Evolutionary conservation across 1,140 invertebrate genomes (phyloP).

Genomic region (Drosophila bocki): DNA sequence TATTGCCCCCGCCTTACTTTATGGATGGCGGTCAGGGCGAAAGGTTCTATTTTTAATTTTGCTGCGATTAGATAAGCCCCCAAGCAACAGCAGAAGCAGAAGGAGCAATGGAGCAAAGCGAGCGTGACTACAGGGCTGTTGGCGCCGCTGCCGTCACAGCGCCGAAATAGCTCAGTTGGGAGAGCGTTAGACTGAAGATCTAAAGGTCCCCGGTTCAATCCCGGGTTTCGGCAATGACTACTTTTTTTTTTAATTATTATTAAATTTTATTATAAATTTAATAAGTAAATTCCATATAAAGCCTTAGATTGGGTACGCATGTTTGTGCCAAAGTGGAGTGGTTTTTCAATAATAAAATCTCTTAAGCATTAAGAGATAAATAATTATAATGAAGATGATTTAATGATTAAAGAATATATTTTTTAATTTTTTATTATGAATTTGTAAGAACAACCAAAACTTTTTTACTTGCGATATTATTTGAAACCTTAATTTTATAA

Average conservation of each 20-base stretch:
- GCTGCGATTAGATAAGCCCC: slow-evolving; percentile 70
- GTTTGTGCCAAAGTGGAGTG: no score
- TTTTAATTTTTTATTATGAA: no score
- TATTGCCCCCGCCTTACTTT: slow-evolving; percentile 13
- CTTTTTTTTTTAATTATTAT: not conserved
- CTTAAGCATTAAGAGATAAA: no score
- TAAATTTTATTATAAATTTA: no score
- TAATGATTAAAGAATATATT: no score
- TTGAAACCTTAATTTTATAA: no score
- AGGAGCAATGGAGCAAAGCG: not conserved
- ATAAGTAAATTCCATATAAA: no score
- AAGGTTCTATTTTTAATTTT: slow-evolving; percentile 69
- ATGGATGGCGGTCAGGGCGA: slow-evolving; percentile 16
- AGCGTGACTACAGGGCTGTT: slow-evolving; percentile 11
- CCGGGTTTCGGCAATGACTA: slow-evolving; percentile 88
- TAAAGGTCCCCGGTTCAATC: slow-evolving; percentile 92
- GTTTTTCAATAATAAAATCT: no score
- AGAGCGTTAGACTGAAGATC: slow-evolving; percentile 93
- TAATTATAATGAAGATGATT: no score
- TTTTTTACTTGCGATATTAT: no score
- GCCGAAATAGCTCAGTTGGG: slow-evolving; percentile 89
- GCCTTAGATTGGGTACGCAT: no score
- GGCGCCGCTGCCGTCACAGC: not conserved
- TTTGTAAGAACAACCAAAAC: no score
- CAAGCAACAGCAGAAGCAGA: not conserved